phyloP scores from a whole-genome alignment of 2,888 invertebrate genomes.

The Timema podura region DNA sequence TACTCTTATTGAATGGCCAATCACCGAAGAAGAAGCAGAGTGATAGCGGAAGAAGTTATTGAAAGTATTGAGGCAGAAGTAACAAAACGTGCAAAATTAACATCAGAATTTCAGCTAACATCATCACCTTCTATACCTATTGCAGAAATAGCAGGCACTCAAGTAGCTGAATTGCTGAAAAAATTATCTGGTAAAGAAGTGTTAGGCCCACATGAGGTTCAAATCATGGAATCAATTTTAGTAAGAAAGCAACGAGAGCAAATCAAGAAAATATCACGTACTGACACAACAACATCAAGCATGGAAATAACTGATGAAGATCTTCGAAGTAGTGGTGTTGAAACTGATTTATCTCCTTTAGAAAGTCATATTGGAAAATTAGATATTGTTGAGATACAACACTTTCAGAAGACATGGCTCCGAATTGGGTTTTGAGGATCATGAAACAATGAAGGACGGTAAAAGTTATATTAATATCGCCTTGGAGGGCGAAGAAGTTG shows the following conservation, averaged over 20 bases:
- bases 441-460: conserved; percentile 14
- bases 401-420: conserved; percentile 46
- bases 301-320: conserved; percentile 61
- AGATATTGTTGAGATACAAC: conserved; percentile 40
- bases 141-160: conserved; percentile 40
- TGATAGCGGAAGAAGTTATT: conserved; percentile 50
- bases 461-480: no score
- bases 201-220: conserved; percentile 47
- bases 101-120: conserved; percentile 25
- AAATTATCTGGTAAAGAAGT: conserved; percentile 47
- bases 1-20: conserved; percentile 23
- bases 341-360: conserved; percentile 61
- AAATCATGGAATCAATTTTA: conserved; percentile 50
- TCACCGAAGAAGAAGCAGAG: conserved; percentile 50
- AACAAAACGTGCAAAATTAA: conserved; percentile 42
- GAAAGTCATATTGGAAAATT: conserved; percentile 56
- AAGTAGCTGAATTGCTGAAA: conserved; percentile 46
- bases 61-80: conserved; percentile 53
- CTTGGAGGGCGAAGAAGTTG: conserved; percentile 33
- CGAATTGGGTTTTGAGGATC: conserved; percentile 30
- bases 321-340: conserved; percentile 64
- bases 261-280: conserved; percentile 43
- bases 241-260: conserved; percentile 47
- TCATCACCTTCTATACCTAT: conserved; percentile 23
- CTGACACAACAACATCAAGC: conserved; percentile 51